Conservation (phyloP, 37 sponge, comb jelly and placozoan species). For the Chondrosia reniformis region DNA sequence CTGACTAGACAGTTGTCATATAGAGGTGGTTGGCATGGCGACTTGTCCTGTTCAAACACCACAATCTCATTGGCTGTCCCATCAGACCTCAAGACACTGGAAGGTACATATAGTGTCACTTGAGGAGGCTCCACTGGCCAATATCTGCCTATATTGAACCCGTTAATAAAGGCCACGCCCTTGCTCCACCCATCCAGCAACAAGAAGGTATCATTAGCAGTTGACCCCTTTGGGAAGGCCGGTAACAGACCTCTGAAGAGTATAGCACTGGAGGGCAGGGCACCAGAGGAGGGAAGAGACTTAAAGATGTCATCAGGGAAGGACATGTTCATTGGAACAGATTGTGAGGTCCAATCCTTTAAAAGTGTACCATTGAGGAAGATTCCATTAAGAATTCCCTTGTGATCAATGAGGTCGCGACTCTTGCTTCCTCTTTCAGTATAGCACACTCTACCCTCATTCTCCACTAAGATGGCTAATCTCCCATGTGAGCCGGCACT, state of each 20-base stretch:
- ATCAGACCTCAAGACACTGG: slow-evolving; percentile 37
- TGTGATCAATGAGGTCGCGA: slow-evolving; percentile 53
- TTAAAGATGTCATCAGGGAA: neutral
- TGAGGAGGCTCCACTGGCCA: slow-evolving; percentile 95
- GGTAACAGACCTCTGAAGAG: slow-evolving; percentile 32
- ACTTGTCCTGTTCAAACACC: slow-evolving; percentile 63
- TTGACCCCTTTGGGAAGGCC: slow-evolving; percentile 7
- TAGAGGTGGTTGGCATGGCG: slow-evolving; percentile 45
- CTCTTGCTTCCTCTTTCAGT: neutral
- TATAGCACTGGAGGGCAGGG: slow-evolving; percentile 10
- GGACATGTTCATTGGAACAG: slow-evolving; percentile 50
- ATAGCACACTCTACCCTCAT: slow-evolving; percentile 89
- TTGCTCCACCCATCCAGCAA: slow-evolving; percentile 58
- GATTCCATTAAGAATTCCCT: slow-evolving; percentile 70
- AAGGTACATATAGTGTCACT: slow-evolving; percentile 94
- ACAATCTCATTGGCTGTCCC: slow-evolving; percentile 36
- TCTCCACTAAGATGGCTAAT: slow-evolving; percentile 83
- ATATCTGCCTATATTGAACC: slow-evolving; percentile 89
- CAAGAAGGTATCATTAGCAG: slow-evolving; percentile 56
- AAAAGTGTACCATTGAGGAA: slow-evolving; percentile 18
- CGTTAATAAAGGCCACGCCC: slow-evolving; percentile 86
- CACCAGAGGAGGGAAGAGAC: neutral
- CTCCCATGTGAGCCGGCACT: slow-evolving; percentile 2
- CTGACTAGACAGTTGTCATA: slow-evolving; percentile 8
- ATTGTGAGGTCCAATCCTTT: slow-evolving; percentile 41